phyloP scores from a whole-genome alignment of 2,113 vertebrate species.

The Caretta caretta region DNA sequence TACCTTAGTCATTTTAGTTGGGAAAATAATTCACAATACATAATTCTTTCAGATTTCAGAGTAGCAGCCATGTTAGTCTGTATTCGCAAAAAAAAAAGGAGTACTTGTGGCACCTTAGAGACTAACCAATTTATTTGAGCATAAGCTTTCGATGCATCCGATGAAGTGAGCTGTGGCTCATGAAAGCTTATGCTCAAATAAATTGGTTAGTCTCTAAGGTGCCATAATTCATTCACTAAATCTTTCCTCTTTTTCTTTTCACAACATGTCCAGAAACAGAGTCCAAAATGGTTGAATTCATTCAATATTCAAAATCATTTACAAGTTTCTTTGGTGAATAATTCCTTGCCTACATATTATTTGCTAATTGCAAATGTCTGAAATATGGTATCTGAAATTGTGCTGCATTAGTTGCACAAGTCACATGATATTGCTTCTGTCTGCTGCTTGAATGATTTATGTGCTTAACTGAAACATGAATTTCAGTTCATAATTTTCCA shows the following conservation, averaged over 20 bases:
- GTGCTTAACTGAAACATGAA: neutral
- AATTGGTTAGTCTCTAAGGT: too few relatives aligned
- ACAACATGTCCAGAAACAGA: neutral
- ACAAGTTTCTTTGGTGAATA: slow-evolving; percentile 14
- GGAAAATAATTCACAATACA: neutral
- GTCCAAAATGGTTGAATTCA: neutral
- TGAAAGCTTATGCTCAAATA: too few relatives aligned
- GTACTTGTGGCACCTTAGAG: too few relatives aligned
- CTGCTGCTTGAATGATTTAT: neutral
- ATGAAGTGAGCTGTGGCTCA: too few relatives aligned
- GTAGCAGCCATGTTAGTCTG: too few relatives aligned
- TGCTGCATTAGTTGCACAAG: neutral
- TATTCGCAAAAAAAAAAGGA: too few relatives aligned
- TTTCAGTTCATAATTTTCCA: neutral
- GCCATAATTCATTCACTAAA: neutral
- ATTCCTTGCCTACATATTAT: neutral
- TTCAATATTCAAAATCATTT: neutral
- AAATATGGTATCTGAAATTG: neutral
- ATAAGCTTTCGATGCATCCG: too few relatives aligned
- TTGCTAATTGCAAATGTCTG: neutral
- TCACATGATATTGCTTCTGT: neutral
- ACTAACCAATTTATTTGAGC: too few relatives aligned
- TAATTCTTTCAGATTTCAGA: neutral
- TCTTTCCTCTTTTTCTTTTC: neutral
- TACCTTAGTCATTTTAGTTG: neutral